These are phyloP conservation scores for Atrina japonica DNA, from an alignment of 2,888 invertebrate genomes.

Conservation along the genomic window DNA sequence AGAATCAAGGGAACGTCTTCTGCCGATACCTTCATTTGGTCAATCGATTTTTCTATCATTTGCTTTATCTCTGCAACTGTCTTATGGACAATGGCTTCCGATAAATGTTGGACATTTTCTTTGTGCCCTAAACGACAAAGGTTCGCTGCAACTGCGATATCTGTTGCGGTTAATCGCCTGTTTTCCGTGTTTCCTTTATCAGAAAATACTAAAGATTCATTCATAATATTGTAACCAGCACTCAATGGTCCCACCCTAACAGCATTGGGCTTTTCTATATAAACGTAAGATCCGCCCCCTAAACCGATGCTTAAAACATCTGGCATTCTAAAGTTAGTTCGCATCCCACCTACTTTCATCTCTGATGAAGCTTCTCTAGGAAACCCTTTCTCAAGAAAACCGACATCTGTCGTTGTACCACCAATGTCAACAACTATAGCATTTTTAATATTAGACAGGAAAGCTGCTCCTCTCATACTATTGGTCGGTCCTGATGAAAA, in stretches of 20 bases:
- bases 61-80: constrained; percentile 60
- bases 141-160: constrained; percentile 74
- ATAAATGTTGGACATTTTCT: constrained; percentile 53
- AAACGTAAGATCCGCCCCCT: constrained; percentile 76
- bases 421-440: constrained; percentile 78
- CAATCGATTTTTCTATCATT: constrained; percentile 68
- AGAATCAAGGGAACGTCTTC: constrained; percentile 69
- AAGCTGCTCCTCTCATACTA: constrained; percentile 78
- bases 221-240: constrained; percentile 71
- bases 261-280: constrained; percentile 1
- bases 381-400: constrained; percentile 72
- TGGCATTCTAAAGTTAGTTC: constrained; percentile 77
- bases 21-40: constrained; percentile 67
- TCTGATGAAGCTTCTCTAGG: constrained; percentile 72
- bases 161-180: constrained; percentile 70
- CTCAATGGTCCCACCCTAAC: constrained; percentile 74
- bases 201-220: constrained; percentile 69
- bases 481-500: constrained; percentile 79
- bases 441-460: constrained; percentile 66
- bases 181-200: constrained; percentile 22
- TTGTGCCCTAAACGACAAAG: constrained; percentile 57
- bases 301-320: constrained; percentile 77
- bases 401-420: constrained; percentile 77
- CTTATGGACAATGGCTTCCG: constrained; percentile 44
- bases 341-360: constrained; percentile 71